Evolutionary conservation across 2,888 invertebrate genomes (phyloP), one percentile per base, ranked within the genome.

Genomic region (Heliconius erato): DNA sequence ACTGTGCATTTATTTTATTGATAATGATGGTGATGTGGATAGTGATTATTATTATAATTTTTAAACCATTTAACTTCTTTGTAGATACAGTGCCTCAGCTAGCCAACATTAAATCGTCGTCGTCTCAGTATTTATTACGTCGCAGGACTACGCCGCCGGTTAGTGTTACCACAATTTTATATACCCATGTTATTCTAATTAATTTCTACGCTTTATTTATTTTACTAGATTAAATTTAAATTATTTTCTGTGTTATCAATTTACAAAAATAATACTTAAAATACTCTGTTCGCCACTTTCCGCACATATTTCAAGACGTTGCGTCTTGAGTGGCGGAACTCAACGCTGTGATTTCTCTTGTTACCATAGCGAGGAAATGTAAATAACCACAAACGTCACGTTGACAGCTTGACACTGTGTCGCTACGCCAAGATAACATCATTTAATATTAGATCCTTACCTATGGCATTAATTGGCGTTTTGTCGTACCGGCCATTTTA

Each of bases 131-230:
- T 68, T 87, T 90, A 16, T 78, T 87, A 65, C 87, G 89, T 5
- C 87, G 91, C n/a, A 89, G 90, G 0, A n/a, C 85, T 3, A 91
- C 92, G 3, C 92, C 91, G 11, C 91, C 93, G n/a, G 93, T 92
- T 84, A 90, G 91, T 89, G 79, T 76, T 28, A 26, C 78, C 74
- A 28, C 32, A 65, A 23, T 72, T 19, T 71, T 23, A 63, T 63
- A n/a, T 12, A n/a, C 72, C 12, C 59, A 40, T 44, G 5, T 65
- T 65, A 44, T 26, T 63, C 65, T 79, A 65, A 63, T 35, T 78
- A 40, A 65, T 68, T 71, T 65, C 19, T 35, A 32, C 14, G 54
- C 3, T 14, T 49, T 49, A 54, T 54, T 54, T 19, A 54, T 54
- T 16, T 19, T 19, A 54, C 7, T 16, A 54, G 12, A 6, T 54